These are phyloP conservation scores for Euborellia annulipes DNA, from an alignment of 1,140 invertebrate species.

Conservation along the genomic window DNA sequence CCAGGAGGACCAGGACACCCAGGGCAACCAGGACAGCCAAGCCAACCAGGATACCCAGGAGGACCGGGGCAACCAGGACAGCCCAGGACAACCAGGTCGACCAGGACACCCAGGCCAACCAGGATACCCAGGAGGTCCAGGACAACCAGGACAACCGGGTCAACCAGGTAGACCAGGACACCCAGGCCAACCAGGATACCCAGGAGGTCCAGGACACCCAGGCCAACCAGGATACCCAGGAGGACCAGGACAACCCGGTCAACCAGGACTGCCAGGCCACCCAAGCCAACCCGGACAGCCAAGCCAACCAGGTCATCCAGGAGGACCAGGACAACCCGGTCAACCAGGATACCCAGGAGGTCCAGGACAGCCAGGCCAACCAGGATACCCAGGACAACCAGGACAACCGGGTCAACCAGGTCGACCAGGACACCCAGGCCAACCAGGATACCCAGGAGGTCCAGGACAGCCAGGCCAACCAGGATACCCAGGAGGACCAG, in stretches of 20 bases:
- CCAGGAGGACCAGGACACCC: slow-evolving; percentile 4
- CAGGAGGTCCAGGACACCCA: slow-evolving; percentile 21
- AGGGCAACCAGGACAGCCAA: slow-evolving; percentile 3
- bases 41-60: slow-evolving; percentile 3
- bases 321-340: slow-evolving; percentile 8
- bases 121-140: slow-evolving; percentile 12
- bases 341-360: too few relatives aligned
- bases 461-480: slow-evolving; percentile 15
- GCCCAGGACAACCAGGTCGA: slow-evolving; percentile 10
- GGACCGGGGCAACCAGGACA: slow-evolving; percentile 5
- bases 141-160: too few relatives aligned
- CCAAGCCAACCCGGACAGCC: slow-evolving; percentile 9
- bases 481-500: slow-evolving; percentile 16
- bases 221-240: slow-evolving; percentile 10
- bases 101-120: slow-evolving; percentile 17
- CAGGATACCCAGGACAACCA: background rate
- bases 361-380: slow-evolving; percentile 7
- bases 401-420: background rate
- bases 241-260: background rate
- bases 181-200: slow-evolving; percentile 22
- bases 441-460: slow-evolving; percentile 6
- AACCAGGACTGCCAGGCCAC: background rate
- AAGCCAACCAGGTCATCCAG: slow-evolving; percentile 2
- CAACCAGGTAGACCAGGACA: slow-evolving; percentile 13
- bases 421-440: slow-evolving; percentile 9